phyloP scores from a whole-genome alignment of 1,140 invertebrate species.

The Cotesia typhae region DNA sequence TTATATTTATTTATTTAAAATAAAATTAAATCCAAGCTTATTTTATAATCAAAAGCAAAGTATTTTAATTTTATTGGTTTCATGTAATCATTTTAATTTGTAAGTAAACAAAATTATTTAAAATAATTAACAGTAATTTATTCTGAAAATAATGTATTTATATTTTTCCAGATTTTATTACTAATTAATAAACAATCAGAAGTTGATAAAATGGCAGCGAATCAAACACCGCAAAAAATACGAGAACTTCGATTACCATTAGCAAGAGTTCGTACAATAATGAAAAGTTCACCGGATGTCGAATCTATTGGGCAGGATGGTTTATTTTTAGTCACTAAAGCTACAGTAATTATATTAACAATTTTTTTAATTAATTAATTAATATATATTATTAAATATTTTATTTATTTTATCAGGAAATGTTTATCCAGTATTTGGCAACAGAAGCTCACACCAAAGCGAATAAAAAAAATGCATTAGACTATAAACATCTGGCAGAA shows the following conservation, averaged over 20 bases:
- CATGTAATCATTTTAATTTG: no score
- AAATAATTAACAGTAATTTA: no score
- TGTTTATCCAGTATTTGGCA: slow-evolving; percentile 75
- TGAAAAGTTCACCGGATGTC: slow-evolving; percentile 87
- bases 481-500: slow-evolving; percentile 77
- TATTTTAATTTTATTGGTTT: no score
- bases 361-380: slow-evolving; percentile 6
- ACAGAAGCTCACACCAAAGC: slow-evolving; percentile 68
- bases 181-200: not conserved
- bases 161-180: not conserved
- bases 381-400: slow-evolving; percentile 49
- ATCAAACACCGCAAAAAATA: slow-evolving; percentile 50
- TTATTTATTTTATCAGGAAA: slow-evolving; percentile 63
- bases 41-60: no score
- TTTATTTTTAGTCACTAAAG: slow-evolving; percentile 76
- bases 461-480: slow-evolving; percentile 63
- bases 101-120: no score
- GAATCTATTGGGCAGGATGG: slow-evolving; percentile 80
- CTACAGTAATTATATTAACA: slow-evolving; percentile 70
- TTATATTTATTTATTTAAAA: not conserved
- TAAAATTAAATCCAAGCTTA: no score
- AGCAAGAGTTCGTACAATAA: slow-evolving; percentile 81
- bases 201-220: slow-evolving; percentile 48
- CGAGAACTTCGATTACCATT: slow-evolving; percentile 70
- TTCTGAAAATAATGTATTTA: not conserved